Evolutionary conservation across 1,140 invertebrate genomes (phyloP), one percentile per base, ranked within the genome.

Genomic region (Tenebrio molitor): DNA sequence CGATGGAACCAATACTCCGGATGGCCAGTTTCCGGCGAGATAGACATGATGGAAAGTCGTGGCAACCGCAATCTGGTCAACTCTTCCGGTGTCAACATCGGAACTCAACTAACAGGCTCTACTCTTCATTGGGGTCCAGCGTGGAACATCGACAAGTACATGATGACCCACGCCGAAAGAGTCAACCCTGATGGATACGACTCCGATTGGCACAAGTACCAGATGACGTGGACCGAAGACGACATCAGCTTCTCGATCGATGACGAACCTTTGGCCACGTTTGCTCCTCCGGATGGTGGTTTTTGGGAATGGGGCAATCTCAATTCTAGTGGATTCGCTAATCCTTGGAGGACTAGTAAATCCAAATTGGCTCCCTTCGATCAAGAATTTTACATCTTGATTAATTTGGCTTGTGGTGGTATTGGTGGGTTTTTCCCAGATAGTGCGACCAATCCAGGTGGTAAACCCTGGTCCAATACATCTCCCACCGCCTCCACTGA

Each of bases 41-140:
- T 87, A 41, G 85, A 86, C 76, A 74, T 87, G 12, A 69, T 84
- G 12, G 88, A 90, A 76, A 86, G 86, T 1, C 82, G 89, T n/a
- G 89, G 88, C 34, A 89, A 89, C 79, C 77, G 79, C n/a, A 78
- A 86, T 64, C 84, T 86, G 76, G 73, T 82, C 7, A 21, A 75
- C 2, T 83, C 85, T 39, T 29, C 25, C 36, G 87, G 87, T n/a
- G 74, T 81, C 0, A 86, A 88, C 70, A 87, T 89, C 74, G 89
- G 89, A 1, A 83, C 83, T 0, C 86, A 90, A 46, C 85, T 86
- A 71, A 83, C 87, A 0, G 85, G 84, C 0, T 86, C 86, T 1
- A 90, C 89, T 0, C 80, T 91, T 4, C 90, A 91, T 78, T 91
- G 85, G 73, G 90, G 90, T n/a, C 89, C 89, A 1, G 84, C 85